phyloP scores from a whole-genome alignment of 2,888 invertebrate genomes.

The Megaustenia siamemsis region DNA sequence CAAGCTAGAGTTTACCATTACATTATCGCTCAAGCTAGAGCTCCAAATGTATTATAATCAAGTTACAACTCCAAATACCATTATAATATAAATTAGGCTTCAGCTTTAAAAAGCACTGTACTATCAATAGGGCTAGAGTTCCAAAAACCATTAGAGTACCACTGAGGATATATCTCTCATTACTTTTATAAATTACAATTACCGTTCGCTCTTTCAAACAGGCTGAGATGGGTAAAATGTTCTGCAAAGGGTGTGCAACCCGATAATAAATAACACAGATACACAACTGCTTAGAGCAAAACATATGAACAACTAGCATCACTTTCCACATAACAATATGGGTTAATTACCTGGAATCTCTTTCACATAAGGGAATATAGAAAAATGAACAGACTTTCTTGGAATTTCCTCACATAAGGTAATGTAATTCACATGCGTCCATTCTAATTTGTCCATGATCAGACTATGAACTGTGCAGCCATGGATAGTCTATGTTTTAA shows the following conservation, averaged over 20 bases:
- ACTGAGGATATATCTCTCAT: neutral
- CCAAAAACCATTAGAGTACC: neutral
- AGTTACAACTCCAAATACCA: too few species aligned
- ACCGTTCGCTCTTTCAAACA: too few species aligned
- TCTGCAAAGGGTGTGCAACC: too few species aligned
- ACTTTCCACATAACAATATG: too few species aligned
- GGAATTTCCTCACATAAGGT: neutral
- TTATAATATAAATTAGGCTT: too few species aligned
- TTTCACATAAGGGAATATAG: conserved; percentile 69
- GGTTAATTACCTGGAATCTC: conserved; percentile 63
- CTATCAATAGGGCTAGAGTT: neutral
- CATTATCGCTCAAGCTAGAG: too few species aligned
- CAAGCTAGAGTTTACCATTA: too few species aligned
- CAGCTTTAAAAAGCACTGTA: neutral
- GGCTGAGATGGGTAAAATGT: too few species aligned
- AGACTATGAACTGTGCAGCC: neutral
- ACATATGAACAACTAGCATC: too few species aligned
- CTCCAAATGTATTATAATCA: neutral
- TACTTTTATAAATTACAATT: neutral
- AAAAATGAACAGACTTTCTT: conserved; percentile 63
- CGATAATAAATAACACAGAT: too few species aligned
- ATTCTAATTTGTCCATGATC: conserved; percentile 11
- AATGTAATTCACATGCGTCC: neutral
- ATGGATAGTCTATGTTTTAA: too few species aligned
- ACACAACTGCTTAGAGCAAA: too few species aligned